Percentiles rank a stretch among this genome's conserved stretches.
These are phyloP conservation scores for Platerodrilus igneus DNA, from an alignment of 2,888 invertebrate genomes.

Conservation along the genomic window DNA sequence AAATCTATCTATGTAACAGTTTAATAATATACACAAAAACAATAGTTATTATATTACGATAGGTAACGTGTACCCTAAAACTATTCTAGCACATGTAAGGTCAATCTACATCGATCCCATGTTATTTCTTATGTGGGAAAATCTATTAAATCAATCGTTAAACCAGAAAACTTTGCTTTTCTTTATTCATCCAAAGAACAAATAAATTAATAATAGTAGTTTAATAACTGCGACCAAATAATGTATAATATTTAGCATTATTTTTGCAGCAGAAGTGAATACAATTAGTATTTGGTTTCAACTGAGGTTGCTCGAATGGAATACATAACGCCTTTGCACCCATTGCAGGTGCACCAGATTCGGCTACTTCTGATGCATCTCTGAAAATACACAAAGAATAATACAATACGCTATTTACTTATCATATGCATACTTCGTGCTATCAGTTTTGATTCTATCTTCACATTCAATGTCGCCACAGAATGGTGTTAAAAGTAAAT, in stretches of 20 bases:
- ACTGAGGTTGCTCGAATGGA: conserved; percentile 81
- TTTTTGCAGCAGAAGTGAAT: conserved; percentile 80
- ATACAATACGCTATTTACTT: conserved; percentile 8
- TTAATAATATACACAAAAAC: too few species aligned
- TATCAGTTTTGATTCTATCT: conserved; percentile 93
- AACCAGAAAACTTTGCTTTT: too few species aligned
- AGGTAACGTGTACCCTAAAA: too few species aligned
- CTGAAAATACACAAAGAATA: conserved; percentile 45
- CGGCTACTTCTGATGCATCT: conserved; percentile 58
- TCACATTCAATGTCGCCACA: conserved; percentile 89
- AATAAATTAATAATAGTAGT: too few species aligned
- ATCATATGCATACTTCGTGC: conserved; percentile 63
- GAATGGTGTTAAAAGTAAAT: conserved; percentile 91
- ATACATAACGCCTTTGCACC: conserved; percentile 99
- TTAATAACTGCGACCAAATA: conserved; percentile 96
- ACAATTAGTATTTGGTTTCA: conserved; percentile 66
- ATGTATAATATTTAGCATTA: conserved; percentile 77
- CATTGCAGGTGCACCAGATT: conserved; percentile 89
- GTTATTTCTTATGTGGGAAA: too few species aligned
- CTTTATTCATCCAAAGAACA: too few species aligned
- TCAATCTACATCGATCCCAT: too few species aligned
- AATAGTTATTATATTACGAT: too few species aligned
- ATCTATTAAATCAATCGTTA: too few species aligned
- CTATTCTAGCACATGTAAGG: too few species aligned
- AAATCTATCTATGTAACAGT: too few species aligned